Evolutionary conservation across 2,888 invertebrate species (phyloP).

Genomic region (Nineta flava): DNA sequence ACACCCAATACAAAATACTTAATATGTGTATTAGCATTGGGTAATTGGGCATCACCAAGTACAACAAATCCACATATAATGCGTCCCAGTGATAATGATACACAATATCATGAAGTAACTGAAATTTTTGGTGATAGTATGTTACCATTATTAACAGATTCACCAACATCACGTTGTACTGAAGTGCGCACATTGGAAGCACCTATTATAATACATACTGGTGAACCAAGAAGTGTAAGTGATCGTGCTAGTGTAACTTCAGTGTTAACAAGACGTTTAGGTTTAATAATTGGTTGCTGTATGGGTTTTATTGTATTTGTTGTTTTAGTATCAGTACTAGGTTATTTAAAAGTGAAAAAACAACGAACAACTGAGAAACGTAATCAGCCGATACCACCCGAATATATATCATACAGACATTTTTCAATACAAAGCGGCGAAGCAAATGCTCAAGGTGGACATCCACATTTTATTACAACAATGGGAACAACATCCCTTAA

Average conservation of each 20-base stretch:
- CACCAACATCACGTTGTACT: slow-evolving; percentile 59
- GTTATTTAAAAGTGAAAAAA: slow-evolving; percentile 73
- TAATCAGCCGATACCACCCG: slow-evolving; percentile 55
- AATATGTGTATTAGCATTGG: slow-evolving; percentile 77
- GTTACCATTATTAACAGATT: slow-evolving; percentile 44
- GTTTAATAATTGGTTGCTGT: slow-evolving; percentile 73
- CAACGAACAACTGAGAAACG: slow-evolving; percentile 59
- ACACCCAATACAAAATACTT: slow-evolving; percentile 66
- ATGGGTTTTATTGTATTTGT: slow-evolving; percentile 76
- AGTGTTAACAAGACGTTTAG: slow-evolving; percentile 63
- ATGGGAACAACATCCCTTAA: slow-evolving; percentile 26
- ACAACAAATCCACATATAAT: slow-evolving; percentile 17
- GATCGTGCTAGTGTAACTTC: slow-evolving; percentile 41
- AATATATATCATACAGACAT: slow-evolving; percentile 65
- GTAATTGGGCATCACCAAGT: slow-evolving; percentile 43
- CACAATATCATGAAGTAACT: slow-evolving; percentile 20
- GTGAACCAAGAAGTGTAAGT: slow-evolving; percentile 26
- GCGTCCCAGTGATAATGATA: slow-evolving; percentile 37
- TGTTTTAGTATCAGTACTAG: slow-evolving; percentile 66
- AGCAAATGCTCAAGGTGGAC: slow-evolving; percentile 18
- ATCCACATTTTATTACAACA: slow-evolving; percentile 28
- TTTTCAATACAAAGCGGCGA: slow-evolving; percentile 55
- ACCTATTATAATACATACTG: slow-evolving; percentile 43
- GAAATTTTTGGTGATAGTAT: slow-evolving; percentile 37
- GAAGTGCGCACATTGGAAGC: slow-evolving; percentile 59